Percentiles rank a stretch among this genome's conserved stretches.
Evolutionary conservation across 2,797 vertebrate genomes (phyloP).

Genomic region (Channa striata): DNA sequence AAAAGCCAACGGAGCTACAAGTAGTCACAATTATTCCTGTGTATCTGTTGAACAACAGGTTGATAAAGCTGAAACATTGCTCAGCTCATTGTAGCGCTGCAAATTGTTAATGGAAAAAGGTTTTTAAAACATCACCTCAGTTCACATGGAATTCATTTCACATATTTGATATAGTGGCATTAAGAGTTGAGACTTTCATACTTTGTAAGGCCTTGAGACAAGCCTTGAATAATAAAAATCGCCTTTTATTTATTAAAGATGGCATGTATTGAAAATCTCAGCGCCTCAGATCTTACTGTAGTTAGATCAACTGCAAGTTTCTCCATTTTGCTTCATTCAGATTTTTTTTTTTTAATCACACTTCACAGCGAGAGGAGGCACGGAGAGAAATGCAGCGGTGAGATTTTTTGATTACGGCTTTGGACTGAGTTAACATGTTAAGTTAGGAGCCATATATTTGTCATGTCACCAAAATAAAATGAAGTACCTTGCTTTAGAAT

Average conservation of each 20-base stretch:
- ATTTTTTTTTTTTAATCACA: conserved; percentile 9
- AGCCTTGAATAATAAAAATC: neutral
- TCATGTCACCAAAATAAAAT: no score
- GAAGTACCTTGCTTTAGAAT: conserved; percentile 2
- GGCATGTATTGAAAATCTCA: neutral
- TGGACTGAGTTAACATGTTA: neutral
- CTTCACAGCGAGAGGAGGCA: conserved; percentile 4
- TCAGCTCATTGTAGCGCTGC: neutral
- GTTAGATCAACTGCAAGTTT: conserved; percentile 8
- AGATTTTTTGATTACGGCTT: neutral
- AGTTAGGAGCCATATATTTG: no score
- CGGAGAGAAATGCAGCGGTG: neutral
- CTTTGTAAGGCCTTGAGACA: neutral
- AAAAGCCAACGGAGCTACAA: conserved; percentile 29
- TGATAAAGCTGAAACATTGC: conserved; percentile 9
- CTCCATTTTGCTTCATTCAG: conserved; percentile 23
- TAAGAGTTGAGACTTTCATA: neutral
- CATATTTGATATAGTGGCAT: neutral
- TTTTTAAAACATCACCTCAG: neutral
- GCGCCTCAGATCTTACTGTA: no score
- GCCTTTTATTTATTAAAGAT: neutral
- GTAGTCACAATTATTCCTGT: conserved; percentile 18
- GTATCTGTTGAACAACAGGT: conserved; percentile 9
- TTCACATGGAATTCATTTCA: conserved; percentile 6
- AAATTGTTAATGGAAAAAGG: no score